Evolutionary conservation across 2,797 vertebrate genomes (phyloP).

Genomic region (Hypotaenidia okinawae): DNA sequence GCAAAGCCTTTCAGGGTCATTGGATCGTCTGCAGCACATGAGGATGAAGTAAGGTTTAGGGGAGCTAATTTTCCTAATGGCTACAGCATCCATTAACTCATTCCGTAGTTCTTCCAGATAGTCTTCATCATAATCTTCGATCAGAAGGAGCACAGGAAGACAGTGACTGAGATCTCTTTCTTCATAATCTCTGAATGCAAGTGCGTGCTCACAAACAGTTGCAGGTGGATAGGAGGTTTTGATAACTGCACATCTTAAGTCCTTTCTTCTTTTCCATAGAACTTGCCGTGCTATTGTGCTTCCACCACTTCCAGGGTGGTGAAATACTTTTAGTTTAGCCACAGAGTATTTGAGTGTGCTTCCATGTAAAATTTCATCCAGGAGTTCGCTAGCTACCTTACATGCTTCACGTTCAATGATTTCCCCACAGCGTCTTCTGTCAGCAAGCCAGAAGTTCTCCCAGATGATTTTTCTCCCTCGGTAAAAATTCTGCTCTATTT

Average conservation of each 20-base stretch:
- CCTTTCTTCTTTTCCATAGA: conserved; percentile 82
- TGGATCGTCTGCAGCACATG: conserved; percentile 80
- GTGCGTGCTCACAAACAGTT: conserved; percentile 78
- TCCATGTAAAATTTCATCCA: conserved; percentile 59
- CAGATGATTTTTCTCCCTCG: conserved; percentile 73
- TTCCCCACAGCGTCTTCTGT: conserved; percentile 54
- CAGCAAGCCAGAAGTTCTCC: conserved; percentile 74
- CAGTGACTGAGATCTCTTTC: conserved; percentile 78
- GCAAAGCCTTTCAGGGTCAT: conserved; percentile 79
- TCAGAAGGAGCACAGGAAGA: conserved; percentile 82
- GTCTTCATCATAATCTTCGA: conserved; percentile 84
- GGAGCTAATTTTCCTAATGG: conserved; percentile 69
- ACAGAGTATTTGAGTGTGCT: conserved; percentile 65
- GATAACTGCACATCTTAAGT: conserved; percentile 82
- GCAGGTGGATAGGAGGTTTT: conserved; percentile 70
- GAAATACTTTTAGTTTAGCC: conserved; percentile 81
- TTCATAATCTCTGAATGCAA: conserved; percentile 82
- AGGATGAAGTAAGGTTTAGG: conserved; percentile 81
- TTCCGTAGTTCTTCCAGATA: conserved; percentile 79
- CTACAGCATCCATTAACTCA: conserved; percentile 74
- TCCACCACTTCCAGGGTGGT: conserved; percentile 89
- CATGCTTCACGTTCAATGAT: conserved; percentile 66
- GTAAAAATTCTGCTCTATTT: conserved; percentile 81
- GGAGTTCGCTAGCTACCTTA: conserved; percentile 39
- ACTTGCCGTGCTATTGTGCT: conserved; percentile 87